Percentiles rank a stretch among this genome's conserved stretches.
Conservation (phyloP, 2,113 vertebrate species). For the Pithys albifrons region DNA sequence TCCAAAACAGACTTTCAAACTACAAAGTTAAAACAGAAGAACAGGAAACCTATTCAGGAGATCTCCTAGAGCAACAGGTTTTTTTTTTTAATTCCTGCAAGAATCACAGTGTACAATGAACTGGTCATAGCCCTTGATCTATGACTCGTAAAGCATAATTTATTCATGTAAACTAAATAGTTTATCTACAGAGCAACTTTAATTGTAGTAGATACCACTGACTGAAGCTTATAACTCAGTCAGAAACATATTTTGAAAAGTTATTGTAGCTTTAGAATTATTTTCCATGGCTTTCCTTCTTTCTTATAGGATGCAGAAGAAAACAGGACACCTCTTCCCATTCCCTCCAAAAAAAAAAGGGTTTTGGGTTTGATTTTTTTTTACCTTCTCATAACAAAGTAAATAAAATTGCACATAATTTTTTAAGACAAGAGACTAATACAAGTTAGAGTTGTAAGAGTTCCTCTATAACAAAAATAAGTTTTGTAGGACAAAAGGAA, state of each 20-base stretch:
- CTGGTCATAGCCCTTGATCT: background rate
- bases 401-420: background rate
- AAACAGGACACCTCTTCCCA: rapidly evolving
- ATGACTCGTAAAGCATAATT: background rate
- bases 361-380: background rate
- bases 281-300: background rate
- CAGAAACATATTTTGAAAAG: background rate
- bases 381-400: background rate
- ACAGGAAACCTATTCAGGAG: conserved; percentile 25
- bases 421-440: background rate
- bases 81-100: background rate
- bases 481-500: background rate
- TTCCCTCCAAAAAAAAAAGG: rapidly evolving
- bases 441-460: background rate
- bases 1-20: background rate
- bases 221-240: background rate
- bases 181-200: background rate
- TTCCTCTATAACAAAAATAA: background rate
- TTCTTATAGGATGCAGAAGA: background rate
- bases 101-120: background rate
- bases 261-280: background rate
- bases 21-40: background rate
- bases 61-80: background rate
- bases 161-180: background rate
- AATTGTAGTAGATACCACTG: background rate